phyloP scores from a whole-genome alignment of 2,888 invertebrate genomes.

The Patella caerulea region DNA sequence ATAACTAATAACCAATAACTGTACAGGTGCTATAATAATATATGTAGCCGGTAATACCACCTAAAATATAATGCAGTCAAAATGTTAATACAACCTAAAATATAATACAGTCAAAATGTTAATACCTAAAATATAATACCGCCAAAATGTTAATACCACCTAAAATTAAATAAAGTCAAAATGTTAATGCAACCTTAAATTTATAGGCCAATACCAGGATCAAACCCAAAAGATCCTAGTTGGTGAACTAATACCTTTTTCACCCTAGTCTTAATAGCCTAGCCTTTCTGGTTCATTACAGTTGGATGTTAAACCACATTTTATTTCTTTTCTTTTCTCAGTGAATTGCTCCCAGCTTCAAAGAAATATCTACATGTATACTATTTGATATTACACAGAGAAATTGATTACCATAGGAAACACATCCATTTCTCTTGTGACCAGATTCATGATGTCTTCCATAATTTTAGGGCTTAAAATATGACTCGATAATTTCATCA shows the following conservation, averaged over 20 bases:
- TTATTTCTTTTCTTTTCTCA: too few relatives aligned
- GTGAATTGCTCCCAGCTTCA: background rate
- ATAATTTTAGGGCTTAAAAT: constrained; percentile 37
- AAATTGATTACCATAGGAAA: constrained; percentile 38
- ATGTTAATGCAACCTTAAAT: too few relatives aligned
- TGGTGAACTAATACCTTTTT: too few relatives aligned
- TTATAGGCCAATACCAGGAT: too few relatives aligned
- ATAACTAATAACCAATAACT: constrained; percentile 43
- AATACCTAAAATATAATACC: too few relatives aligned
- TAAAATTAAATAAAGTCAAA: too few relatives aligned
- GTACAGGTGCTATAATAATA: constrained; percentile 52
- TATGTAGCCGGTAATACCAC: constrained; percentile 55
- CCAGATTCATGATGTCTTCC: constrained; percentile 45
- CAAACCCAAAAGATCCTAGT: too few relatives aligned
- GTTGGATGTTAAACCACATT: too few relatives aligned
- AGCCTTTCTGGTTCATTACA: too few relatives aligned
- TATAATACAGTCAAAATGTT: too few relatives aligned
- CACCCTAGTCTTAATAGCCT: too few relatives aligned
- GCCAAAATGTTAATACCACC: too few relatives aligned
- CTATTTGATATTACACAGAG: background rate
- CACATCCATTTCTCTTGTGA: constrained; percentile 47
- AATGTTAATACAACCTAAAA: constrained; percentile 41
- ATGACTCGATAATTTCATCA: constrained; percentile 43
- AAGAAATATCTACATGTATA: constrained; percentile 1
- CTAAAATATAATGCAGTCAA: constrained; percentile 25